A percentile compares a stretch with the other conserved stretches of the same genome.
Conservation (phyloP, 2,888 invertebrate genomes). For the Melinaea menophilus region DNA sequence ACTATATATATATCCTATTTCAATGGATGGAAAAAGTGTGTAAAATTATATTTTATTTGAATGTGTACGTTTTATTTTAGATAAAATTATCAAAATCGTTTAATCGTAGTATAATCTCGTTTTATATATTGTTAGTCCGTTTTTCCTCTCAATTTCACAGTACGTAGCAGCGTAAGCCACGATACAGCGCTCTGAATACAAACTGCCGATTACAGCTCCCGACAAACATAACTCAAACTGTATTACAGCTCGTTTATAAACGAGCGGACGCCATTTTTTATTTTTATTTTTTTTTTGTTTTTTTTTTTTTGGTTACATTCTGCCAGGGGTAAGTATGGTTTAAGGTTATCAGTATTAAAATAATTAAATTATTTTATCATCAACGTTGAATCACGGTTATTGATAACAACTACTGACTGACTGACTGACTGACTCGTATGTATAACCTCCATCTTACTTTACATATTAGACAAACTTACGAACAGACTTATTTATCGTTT, state of each 20-base stretch:
- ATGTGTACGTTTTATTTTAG: no score
- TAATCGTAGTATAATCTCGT: no score
- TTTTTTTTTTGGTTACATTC: constrained; percentile 22
- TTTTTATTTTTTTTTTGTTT: constrained; percentile 22
- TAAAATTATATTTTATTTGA: no score
- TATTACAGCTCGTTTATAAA: constrained; percentile 64
- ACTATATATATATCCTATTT: no score
- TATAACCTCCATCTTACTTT: no score
- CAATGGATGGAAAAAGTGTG: no score
- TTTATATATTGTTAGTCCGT: constrained; percentile 3
- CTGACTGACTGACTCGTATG: no score
- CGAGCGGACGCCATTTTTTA: constrained; percentile 20
- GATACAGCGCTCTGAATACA: constrained; percentile 47
- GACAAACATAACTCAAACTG: constrained; percentile 59
- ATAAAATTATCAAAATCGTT: no score
- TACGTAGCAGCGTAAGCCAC: constrained; percentile 18
- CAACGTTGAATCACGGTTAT: no score
- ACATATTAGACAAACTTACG: no score
- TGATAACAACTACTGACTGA: no score
- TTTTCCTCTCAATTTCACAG: constrained; percentile 22
- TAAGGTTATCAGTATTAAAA: background rate
- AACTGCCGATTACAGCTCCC: constrained; percentile 56
- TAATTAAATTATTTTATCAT: background rate
- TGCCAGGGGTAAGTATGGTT: constrained; percentile 2
- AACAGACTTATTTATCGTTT: no score